phyloP scores from a whole-genome alignment of 2,113 vertebrate genomes.

The Corythaixoides concolor region DNA sequence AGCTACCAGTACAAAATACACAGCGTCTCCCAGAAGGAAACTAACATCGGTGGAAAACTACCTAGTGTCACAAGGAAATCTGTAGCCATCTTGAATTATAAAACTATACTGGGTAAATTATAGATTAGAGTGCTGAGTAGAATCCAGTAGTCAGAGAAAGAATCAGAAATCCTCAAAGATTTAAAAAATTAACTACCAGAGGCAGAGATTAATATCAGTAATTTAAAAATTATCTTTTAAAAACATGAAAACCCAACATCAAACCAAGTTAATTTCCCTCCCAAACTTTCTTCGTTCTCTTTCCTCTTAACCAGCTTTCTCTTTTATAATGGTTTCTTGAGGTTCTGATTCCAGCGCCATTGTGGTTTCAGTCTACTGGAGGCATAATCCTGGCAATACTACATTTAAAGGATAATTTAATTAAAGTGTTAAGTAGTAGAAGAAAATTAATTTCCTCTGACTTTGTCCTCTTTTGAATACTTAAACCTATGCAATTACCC shows the following conservation, averaged over 20 bases:
- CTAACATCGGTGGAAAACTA: not conserved
- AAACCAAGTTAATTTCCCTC: not conserved
- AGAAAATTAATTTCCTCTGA: conserved; percentile 10
- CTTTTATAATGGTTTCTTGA: not conserved
- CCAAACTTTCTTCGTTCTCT: not conserved
- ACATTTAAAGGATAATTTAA: not conserved
- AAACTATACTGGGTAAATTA: not conserved
- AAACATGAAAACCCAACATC: not conserved
- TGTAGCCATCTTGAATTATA: not conserved
- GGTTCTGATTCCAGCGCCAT: not conserved
- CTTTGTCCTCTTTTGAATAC: not conserved
- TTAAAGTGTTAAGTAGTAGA: not conserved
- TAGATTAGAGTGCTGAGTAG: not conserved
- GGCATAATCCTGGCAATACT: not conserved
- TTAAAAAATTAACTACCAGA: not conserved
- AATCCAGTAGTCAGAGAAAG: not conserved
- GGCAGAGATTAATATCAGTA: not conserved
- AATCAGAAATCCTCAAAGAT: not conserved
- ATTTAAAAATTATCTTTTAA: not conserved
- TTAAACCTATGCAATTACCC: not conserved
- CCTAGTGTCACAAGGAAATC: not conserved
- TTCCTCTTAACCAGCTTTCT: not conserved
- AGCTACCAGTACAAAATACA: not conserved
- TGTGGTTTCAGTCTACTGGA: not conserved
- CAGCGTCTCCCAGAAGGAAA: not conserved